These are phyloP conservation scores for Tetropium fuscum DNA, from an alignment of 2,888 invertebrate species.

Conservation along the genomic window DNA sequence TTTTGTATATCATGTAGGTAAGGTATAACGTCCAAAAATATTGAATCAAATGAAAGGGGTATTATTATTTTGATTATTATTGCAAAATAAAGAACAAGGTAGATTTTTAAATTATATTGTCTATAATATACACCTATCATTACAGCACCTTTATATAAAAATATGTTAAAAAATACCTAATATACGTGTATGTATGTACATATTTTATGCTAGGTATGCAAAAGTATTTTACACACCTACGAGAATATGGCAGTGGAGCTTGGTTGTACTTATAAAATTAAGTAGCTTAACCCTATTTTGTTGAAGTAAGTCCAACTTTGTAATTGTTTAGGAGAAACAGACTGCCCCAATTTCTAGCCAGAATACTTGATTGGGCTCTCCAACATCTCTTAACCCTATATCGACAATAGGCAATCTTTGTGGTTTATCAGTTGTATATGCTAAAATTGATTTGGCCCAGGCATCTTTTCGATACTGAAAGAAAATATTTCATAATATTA, in stretches of 20 bases:
- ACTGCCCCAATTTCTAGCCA: constrained; percentile 87
- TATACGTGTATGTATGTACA: constrained; percentile 49
- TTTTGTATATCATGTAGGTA: no score
- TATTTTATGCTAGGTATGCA: constrained; percentile 41
- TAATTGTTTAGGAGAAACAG: constrained; percentile 72
- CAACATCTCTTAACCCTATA: constrained; percentile 83
- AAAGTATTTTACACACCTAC: constrained; percentile 23
- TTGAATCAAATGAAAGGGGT: no score
- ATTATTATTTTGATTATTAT: no score
- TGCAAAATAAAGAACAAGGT: no score
- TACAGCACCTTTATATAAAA: constrained; percentile 48
- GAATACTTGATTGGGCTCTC: constrained; percentile 81
- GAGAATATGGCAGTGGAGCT: constrained; percentile 37
- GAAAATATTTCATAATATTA: constrained; percentile 2
- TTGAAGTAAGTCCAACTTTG: background rate
- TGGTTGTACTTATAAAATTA: constrained; percentile 33
- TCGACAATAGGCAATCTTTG: constrained; percentile 85
- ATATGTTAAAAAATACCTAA: constrained; percentile 36
- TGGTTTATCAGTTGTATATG: constrained; percentile 84
- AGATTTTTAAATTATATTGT: constrained; percentile 10
- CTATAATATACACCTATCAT: constrained; percentile 41
- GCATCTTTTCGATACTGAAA: constrained; percentile 75
- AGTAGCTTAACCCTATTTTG: constrained; percentile 10
- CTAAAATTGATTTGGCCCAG: constrained; percentile 84
- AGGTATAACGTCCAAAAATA: no score